A percentile compares a stretch with the other conserved stretches of the same genome.
These are phyloP conservation scores for Ceratosolen solmsi DNA, from an alignment of 1,140 invertebrate species.

Conservation along the genomic window DNA sequence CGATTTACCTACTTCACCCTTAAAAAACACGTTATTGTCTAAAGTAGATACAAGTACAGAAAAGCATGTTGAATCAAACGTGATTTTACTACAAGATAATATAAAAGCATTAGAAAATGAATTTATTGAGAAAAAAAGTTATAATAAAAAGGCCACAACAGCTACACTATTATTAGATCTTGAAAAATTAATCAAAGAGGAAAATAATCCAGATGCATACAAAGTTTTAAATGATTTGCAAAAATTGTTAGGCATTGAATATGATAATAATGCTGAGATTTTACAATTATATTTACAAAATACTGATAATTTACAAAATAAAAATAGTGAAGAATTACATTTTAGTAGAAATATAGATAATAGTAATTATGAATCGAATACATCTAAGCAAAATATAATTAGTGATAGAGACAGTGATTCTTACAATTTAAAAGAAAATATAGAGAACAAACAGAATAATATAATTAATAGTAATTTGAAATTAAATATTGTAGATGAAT, in stretches of 20 bases:
- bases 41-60: background rate
- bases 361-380: constrained; percentile 3
- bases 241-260: constrained; percentile 63
- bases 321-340: constrained; percentile 34
- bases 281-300: constrained; percentile 58
- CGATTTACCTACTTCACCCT: constrained; percentile 59
- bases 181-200: constrained; percentile 62
- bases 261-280: constrained; percentile 62
- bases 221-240: constrained; percentile 67
- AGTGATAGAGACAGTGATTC: background rate
- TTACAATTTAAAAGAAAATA: background rate
- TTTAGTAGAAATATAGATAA: constrained; percentile 6
- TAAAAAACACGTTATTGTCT: constrained; percentile 19
- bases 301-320: constrained; percentile 49
- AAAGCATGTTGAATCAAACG: constrained; percentile 41
- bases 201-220: constrained; percentile 61
- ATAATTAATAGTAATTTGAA: background rate
- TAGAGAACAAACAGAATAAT: constrained; percentile 23
- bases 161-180: constrained; percentile 62
- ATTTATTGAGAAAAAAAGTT: constrained; percentile 54
- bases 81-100: constrained; percentile 21
- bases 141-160: constrained; percentile 58
- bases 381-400: background rate
- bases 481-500: background rate
- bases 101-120: constrained; percentile 60